Evolutionary conservation across 2,888 invertebrate genomes (phyloP).

Genomic region (Drosophila sordidapex): DNA sequence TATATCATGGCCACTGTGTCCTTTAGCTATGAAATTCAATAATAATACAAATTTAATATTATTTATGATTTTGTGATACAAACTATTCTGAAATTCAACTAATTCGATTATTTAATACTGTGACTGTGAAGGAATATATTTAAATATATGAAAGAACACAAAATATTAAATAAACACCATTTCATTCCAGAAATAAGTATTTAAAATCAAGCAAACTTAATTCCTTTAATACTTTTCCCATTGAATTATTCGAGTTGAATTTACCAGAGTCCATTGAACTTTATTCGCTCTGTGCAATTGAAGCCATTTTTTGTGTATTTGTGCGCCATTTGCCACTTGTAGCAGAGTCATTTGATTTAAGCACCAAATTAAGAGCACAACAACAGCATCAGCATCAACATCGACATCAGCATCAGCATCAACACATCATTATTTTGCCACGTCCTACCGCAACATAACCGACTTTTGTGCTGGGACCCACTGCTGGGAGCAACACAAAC

Average conservation of each 20-base stretch:
- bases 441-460: slow-evolving; percentile 66
- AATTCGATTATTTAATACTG: background rate
- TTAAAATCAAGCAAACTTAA: background rate
- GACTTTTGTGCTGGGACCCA: slow-evolving; percentile 45
- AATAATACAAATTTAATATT: background rate
- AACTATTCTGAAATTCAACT: background rate
- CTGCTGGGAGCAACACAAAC: slow-evolving; percentile 68
- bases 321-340: slow-evolving; percentile 37
- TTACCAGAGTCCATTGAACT: background rate
- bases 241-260: background rate
- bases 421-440: slow-evolving; percentile 10
- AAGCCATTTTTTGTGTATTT: slow-evolving; percentile 1
- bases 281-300: background rate
- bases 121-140: too few relatives aligned
- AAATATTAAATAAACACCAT: background rate
- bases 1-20: background rate
- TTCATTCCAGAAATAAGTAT: background rate
- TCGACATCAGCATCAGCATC: slow-evolving; percentile 7
- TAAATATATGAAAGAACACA: background rate
- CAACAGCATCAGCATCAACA: slow-evolving; percentile 13
- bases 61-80: background rate
- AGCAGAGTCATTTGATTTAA: slow-evolving; percentile 68
- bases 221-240: background rate
- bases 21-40: background rate
- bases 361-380: slow-evolving; percentile 64